phyloP scores from a whole-genome alignment of 2,797 vertebrate genomes.

The Melanogrammus aeglefinus region DNA sequence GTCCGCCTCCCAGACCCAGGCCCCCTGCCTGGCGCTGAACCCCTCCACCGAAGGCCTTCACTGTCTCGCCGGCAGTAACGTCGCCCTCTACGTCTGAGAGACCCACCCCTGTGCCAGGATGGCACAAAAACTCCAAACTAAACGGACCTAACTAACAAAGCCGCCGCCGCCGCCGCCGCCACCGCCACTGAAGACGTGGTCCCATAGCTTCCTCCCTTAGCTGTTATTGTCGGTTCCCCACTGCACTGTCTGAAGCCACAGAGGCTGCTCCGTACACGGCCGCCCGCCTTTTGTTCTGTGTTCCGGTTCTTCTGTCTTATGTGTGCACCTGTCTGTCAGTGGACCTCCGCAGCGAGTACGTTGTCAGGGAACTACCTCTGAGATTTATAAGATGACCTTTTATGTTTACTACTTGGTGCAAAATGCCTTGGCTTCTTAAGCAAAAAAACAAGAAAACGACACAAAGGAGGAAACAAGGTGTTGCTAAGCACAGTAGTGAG shows the following conservation, averaged over 20 bases:
- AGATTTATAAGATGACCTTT: constrained; percentile 65
- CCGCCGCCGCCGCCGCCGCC: neutral
- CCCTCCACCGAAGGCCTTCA: constrained; percentile 71
- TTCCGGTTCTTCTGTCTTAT: constrained; percentile 44
- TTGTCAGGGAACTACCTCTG: constrained; percentile 78
- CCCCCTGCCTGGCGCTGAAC: constrained; percentile 68
- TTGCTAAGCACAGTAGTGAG: constrained; percentile 61
- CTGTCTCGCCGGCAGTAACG: constrained; percentile 69
- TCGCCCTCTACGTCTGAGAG: constrained; percentile 77
- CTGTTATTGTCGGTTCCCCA: constrained; percentile 16
- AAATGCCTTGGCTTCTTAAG: constrained; percentile 76
- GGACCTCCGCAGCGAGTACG: constrained; percentile 52
- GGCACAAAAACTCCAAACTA: constrained; percentile 46
- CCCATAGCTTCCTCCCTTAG: constrained; percentile 23
- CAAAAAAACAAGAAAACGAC: constrained; percentile 52
- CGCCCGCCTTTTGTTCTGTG: constrained; percentile 42
- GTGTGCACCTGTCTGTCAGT: constrained; percentile 54
- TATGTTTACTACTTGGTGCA: constrained; percentile 75
- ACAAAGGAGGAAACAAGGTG: constrained; percentile 34
- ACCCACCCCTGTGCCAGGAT: constrained; percentile 38
- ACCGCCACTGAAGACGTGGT: neutral
- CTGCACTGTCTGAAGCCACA: constrained; percentile 43
- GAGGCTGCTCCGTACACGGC: constrained; percentile 39
- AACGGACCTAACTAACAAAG: constrained; percentile 6
- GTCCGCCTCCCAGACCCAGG: constrained; percentile 47